Evolutionary conservation across 1,140 invertebrate genomes (phyloP).

Genomic region (Drosophila varians): DNA sequence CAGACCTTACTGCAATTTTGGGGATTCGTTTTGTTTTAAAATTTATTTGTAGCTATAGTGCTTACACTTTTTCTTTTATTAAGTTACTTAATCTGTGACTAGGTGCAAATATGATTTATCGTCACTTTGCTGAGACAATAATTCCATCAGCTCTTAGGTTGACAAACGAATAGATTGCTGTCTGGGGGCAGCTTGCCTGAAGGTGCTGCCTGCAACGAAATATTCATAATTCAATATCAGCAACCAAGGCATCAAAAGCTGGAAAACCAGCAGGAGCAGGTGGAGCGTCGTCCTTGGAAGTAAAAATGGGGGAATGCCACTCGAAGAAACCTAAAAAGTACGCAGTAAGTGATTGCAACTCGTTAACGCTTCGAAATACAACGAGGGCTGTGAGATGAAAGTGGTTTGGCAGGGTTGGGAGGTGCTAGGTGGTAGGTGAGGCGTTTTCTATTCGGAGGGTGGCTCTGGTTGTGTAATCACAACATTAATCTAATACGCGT

Average conservation of each 20-base stretch:
- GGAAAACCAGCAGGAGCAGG: neutral
- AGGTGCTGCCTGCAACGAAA: slow-evolving; percentile 53
- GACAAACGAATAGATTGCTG: slow-evolving; percentile 54
- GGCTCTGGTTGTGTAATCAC: slow-evolving; percentile 42
- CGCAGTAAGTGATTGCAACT: slow-evolving; percentile 59
- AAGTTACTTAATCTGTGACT: slow-evolving; percentile 28
- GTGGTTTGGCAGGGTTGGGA: neutral
- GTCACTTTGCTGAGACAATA: slow-evolving; percentile 31
- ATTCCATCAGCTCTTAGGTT: slow-evolving; percentile 12
- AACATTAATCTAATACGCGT: slow-evolving; percentile 72
- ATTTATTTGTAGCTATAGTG: too few species aligned
- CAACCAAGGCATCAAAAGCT: neutral
- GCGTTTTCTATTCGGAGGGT: neutral
- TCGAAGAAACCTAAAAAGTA: slow-evolving; percentile 38
- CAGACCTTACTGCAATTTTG: too few species aligned
- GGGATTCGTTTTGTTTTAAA: neutral
- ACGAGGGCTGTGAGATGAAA: neutral
- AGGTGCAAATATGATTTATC: slow-evolving; percentile 28
- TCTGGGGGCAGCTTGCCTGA: slow-evolving; percentile 17
- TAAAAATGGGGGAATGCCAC: slow-evolving; percentile 4
- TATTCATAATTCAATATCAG: slow-evolving; percentile 71
- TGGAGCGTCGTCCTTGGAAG: slow-evolving; percentile 9
- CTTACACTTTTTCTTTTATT: slow-evolving; percentile 16
- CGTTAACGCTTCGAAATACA: slow-evolving; percentile 56
- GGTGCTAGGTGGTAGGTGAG: neutral